These are phyloP conservation scores for Chlorocebus sabaeus DNA, from an alignment of 2,113 vertebrate genomes.

Conservation along the genomic window DNA sequence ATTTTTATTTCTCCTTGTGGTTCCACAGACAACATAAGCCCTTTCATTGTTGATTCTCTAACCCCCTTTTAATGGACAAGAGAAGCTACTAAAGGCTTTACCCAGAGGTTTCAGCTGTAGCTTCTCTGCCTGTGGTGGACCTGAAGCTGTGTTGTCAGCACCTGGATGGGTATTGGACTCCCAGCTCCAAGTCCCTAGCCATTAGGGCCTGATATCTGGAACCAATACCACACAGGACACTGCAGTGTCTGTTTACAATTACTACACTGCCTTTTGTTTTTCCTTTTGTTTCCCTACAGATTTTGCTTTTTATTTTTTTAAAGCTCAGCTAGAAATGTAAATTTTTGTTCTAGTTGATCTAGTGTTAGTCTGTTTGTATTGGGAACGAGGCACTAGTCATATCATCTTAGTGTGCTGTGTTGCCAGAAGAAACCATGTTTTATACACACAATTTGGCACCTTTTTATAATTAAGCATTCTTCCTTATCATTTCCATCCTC, in stretches of 20 bases:
- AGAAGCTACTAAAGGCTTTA: not conserved
- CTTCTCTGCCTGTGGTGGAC: not conserved
- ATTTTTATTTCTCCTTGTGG: conserved; percentile 25
- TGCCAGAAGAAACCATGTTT: conserved; percentile 34
- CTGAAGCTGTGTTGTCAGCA: not conserved
- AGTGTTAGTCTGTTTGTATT: conserved; percentile 11
- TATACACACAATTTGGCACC: not conserved
- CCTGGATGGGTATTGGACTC: not conserved
- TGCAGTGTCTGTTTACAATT: not conserved
- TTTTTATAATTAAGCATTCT: conserved; percentile 47
- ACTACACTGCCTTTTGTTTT: not conserved
- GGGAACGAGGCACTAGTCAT: not conserved
- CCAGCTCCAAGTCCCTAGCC: not conserved
- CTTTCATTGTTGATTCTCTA: conserved; percentile 1
- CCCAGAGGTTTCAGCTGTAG: not conserved
- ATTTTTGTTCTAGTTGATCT: conserved; percentile 26
- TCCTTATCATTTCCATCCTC: conserved; percentile 16
- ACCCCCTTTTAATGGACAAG: not conserved
- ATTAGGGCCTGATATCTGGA: not conserved
- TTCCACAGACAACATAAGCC: not conserved
- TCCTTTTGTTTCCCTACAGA: conserved; percentile 18
- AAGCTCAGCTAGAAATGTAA: conserved; percentile 13
- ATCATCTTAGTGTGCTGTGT: not conserved
- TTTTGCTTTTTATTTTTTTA: not conserved
- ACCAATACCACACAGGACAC: not conserved